Base-by-base conservation (phyloP, 1,140 invertebrate species). In the Aphaenogaster ashmeadi region DNA sequence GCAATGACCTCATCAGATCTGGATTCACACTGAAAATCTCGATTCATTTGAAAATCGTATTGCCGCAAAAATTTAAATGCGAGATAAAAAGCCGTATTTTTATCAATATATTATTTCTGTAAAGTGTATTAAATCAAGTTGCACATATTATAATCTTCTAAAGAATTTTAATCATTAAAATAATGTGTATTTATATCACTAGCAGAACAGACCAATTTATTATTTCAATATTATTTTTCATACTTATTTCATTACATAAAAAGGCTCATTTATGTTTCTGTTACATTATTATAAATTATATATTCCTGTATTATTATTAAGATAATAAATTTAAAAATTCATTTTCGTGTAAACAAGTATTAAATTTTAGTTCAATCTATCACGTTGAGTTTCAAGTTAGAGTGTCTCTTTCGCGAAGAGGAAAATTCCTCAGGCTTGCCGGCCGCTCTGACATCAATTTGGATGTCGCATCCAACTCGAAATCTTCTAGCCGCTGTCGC, bases 1-100 rank as follows among this genome's bases (percentile, higher is more conserved):
- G 86, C 88, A 89, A 88, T 88, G 88, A 89, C 86, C 81, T 64
- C 74, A 58, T 71, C 79, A 56, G 21, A 81, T 71, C 50, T 54
- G 36, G 36, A 80, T 52, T 66, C 77, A 52, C 79, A 44, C 33
- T 27, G 27, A 27, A 27, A 27, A 27, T 27, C 27, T 27, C 27
- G 27, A 27, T 27, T 27, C 27, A 27, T 27, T 71, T 56, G 38
- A 56, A 56, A 67, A 71, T 71, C 50, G 21, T 41, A 81, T 71
- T 71, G 27, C n/a, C 27, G 66, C n/a, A 38, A 67, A 67, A 79
- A 79, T 13, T 75, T 50, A 47, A 80, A 67, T 52, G 18, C 9
- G 11, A 71, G 36, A 33, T 71, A 58, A 36, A 27, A 71, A 71
- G 11, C 18, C 2, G 11, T 15, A n/a, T 13, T 8, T 56, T 44